A percentile compares a stretch with the other conserved stretches of the same genome.
Evolutionary conservation across 2,888 invertebrate genomes (phyloP).

Genomic region (Stenurella melanura): DNA sequence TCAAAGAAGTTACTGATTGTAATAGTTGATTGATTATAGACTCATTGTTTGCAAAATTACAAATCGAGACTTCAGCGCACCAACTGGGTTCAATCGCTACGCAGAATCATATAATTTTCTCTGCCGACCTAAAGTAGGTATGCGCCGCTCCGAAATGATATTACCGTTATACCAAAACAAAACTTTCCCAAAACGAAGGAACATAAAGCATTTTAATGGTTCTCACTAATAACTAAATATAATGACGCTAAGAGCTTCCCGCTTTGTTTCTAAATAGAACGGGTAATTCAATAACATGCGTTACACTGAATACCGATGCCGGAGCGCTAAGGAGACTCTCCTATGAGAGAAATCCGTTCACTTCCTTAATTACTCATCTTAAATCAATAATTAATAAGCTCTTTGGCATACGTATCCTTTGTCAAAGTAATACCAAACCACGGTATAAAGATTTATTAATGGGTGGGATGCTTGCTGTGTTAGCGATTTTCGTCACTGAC

Average conservation of each 20-base stretch:
- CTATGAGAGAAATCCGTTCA: conserved; percentile 30
- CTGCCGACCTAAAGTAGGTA: too few species aligned
- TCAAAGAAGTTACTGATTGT: too few species aligned
- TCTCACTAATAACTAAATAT: conserved; percentile 21
- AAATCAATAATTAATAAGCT: conserved; percentile 34
- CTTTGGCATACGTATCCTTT: conserved; percentile 13
- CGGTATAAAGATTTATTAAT: conserved; percentile 1
- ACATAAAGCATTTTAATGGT: conserved; percentile 1
- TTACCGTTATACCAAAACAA: not conserved
- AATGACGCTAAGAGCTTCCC: conserved; percentile 35
- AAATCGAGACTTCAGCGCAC: too few species aligned
- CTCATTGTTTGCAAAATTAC: too few species aligned
- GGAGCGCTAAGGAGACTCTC: conserved; percentile 12
- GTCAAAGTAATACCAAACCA: not conserved
- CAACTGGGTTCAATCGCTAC: too few species aligned
- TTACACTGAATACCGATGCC: conserved; percentile 43
- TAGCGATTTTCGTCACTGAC: not conserved
- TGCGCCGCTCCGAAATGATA: not conserved
- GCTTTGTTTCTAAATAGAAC: conserved; percentile 45
- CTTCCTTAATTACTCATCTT: conserved; percentile 32
- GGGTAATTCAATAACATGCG: conserved; percentile 45
- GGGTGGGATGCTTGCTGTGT: not conserved
- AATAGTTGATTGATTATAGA: too few species aligned
- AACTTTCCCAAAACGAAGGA: conserved; percentile 7
- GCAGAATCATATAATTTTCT: too few species aligned